Conservation (phyloP, 2,797 vertebrate genomes). For the Tolypeutes matacus region DNA sequence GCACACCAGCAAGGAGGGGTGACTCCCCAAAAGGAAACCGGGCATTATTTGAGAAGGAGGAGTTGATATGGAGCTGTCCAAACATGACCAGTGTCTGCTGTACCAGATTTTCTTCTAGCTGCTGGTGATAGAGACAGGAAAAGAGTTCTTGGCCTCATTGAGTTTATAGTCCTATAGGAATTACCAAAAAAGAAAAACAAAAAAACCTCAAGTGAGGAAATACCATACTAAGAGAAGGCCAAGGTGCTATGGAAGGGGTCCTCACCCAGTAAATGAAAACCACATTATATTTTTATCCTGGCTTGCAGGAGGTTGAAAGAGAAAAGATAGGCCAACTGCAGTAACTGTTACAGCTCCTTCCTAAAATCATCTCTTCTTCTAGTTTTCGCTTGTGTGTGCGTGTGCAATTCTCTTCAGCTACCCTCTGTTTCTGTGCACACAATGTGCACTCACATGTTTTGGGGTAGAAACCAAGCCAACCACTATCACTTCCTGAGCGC, state of each 20-base stretch:
- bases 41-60: not conserved
- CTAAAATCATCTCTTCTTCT: not conserved
- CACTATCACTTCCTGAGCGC: not conserved
- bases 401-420: not conserved
- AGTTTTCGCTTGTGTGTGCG: fast-evolving
- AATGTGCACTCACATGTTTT: not conserved
- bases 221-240: not conserved
- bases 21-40: not conserved
- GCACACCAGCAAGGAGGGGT: not conserved
- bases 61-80: not conserved
- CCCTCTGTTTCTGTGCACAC: not conserved
- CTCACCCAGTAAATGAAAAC: not conserved
- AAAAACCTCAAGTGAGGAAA: not conserved
- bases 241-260: not conserved
- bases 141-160: not conserved
- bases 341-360: not conserved
- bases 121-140: not conserved
- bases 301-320: fast-evolving
- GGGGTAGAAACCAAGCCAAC: not conserved
- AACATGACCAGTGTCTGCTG: not conserved
- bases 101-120: not conserved
- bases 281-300: fast-evolving
- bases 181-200: not conserved
- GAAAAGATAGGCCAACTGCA: fast-evolving
- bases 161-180: not conserved